Percentiles rank a stretch among this genome's conserved stretches.
These are phyloP conservation scores for Nezara viridula DNA, from an alignment of 2,888 invertebrate genomes.

Conservation along the genomic window DNA sequence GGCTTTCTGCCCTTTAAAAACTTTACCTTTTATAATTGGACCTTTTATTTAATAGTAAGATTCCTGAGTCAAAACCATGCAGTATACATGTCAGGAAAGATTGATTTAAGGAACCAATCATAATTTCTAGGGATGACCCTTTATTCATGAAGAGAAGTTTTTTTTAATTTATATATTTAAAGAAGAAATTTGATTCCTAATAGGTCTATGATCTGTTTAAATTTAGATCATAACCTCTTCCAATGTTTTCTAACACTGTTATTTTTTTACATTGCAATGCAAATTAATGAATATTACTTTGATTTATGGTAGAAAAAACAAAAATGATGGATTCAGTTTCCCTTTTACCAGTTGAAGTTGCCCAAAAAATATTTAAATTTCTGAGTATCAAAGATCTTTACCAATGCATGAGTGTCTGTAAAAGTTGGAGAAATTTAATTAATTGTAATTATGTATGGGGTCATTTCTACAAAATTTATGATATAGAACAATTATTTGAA, in stretches of 20 bases:
- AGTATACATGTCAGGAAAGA: neutral
- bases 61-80: neutral
- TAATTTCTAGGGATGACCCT: neutral
- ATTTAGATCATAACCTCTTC: neutral
- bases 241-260: neutral
- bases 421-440: slow-evolving; percentile 21
- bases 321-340: slow-evolving; percentile 16
- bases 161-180: neutral
- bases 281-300: neutral
- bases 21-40: neutral
- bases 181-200: neutral
- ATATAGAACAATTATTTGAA: slow-evolving; percentile 7
- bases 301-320: neutral
- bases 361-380: slow-evolving; percentile 19
- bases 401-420: slow-evolving; percentile 47
- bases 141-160: neutral
- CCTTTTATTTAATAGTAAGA: no score
- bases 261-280: neutral
- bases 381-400: neutral
- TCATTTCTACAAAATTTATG: slow-evolving; percentile 30
- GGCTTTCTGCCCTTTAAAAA: neutral
- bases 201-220: neutral
- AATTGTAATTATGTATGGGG: slow-evolving; percentile 51
- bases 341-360: neutral
- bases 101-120: neutral